Percentiles rank a stretch among this genome's conserved stretches.
phyloP scores from a whole-genome alignment of 2,113 vertebrate species.

The Zosterops hypoxanthus region DNA sequence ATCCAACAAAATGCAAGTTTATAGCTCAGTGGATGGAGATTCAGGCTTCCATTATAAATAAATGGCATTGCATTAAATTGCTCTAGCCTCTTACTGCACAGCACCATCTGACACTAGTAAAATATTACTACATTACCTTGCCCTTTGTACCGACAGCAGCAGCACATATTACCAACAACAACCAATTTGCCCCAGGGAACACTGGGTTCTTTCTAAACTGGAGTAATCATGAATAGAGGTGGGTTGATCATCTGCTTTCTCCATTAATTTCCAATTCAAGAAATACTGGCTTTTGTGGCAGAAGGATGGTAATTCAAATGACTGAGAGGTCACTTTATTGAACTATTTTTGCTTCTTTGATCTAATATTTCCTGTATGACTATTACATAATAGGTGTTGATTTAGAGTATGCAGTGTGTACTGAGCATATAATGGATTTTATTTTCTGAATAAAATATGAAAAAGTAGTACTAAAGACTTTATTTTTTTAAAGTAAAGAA shows the following conservation, averaged over 20 bases:
- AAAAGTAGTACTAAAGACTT: neutral
- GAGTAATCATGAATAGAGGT: neutral
- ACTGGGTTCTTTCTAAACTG: neutral
- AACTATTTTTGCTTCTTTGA: neutral
- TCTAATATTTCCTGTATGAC: neutral
- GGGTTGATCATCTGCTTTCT: neutral
- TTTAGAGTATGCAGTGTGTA: neutral
- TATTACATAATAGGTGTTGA: neutral
- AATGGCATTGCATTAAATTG: slow-evolving; percentile 38
- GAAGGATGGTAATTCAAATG: neutral
- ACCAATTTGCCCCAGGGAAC: neutral
- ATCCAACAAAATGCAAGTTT: slow-evolving; percentile 28
- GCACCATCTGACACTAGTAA: slow-evolving; percentile 12
- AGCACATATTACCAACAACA: neutral
- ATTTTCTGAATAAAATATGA: neutral
- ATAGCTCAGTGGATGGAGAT: neutral
- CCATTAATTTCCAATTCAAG: neutral
- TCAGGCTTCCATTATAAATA: neutral
- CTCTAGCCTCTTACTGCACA: neutral
- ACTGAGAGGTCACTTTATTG: neutral
- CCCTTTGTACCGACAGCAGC: slow-evolving; percentile 11
- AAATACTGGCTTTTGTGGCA: neutral
- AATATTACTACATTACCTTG: slow-evolving; percentile 40
- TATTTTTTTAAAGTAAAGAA: neutral
- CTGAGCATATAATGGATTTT: neutral